Evolutionary conservation across 1,140 invertebrate genomes (phyloP).

Genomic region (Leguminivora glycinivorella): DNA sequence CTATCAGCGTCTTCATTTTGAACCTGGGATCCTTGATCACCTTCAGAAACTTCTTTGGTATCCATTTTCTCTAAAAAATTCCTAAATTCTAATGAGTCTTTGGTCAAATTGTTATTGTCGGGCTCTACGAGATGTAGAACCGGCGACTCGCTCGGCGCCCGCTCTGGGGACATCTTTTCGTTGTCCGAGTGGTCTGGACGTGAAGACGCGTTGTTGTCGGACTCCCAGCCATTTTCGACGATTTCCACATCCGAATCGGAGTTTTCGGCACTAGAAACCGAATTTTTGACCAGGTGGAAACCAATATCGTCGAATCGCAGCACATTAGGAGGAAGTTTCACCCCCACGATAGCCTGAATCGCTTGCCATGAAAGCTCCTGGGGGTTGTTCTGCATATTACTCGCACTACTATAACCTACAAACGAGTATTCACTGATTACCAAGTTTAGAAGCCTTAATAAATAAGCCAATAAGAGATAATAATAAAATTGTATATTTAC

Average conservation of each 20-base stretch:
- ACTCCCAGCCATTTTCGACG: constrained; percentile 77
- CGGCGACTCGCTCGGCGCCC: constrained; percentile 67
- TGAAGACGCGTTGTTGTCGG: constrained; percentile 71
- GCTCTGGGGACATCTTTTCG: constrained; percentile 66
- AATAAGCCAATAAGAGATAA: constrained; percentile 42
- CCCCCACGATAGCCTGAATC: constrained; percentile 79
- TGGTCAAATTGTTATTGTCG: constrained; percentile 69
- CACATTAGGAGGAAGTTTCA: constrained; percentile 77
- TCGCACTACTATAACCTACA: constrained; percentile 79
- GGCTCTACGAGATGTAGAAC: constrained; percentile 69
- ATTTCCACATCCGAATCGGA: constrained; percentile 79
- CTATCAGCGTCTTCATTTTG: constrained; percentile 70
- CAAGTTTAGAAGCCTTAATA: constrained; percentile 41
- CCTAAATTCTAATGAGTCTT: constrained; percentile 65
- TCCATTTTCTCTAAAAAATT: constrained; percentile 67
- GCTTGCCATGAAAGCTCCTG: constrained; percentile 80
- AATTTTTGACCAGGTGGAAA: constrained; percentile 73
- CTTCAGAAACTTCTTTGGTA: constrained; percentile 69
- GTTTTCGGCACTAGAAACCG: constrained; percentile 68
- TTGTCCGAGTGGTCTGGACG: constrained; percentile 71
- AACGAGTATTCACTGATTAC: constrained; percentile 73
- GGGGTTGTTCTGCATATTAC: constrained; percentile 79
- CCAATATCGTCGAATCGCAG: constrained; percentile 78
- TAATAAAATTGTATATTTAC: constrained; percentile 61
- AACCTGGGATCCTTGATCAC: constrained; percentile 53